phyloP scores from a whole-genome alignment of 2,113 vertebrate genomes.

The Podiceps cristatus region DNA sequence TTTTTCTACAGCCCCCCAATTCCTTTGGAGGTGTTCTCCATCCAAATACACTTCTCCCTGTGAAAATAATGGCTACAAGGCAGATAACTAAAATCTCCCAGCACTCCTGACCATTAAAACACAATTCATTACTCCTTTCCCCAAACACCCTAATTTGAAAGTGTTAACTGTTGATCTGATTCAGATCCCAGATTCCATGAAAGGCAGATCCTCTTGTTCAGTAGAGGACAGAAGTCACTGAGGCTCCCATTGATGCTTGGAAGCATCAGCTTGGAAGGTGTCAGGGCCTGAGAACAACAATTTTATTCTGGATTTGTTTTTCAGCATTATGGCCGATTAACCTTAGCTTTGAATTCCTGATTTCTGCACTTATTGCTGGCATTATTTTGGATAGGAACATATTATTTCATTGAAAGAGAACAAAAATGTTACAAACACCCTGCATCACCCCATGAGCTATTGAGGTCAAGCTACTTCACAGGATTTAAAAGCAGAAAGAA shows the following conservation, averaged over 20 bases:
- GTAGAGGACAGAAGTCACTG: neutral
- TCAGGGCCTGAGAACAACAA: neutral
- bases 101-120: neutral
- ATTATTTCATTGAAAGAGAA: neutral
- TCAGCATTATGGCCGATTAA: neutral
- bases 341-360: neutral
- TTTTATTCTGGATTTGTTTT: neutral
- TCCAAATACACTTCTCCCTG: neutral
- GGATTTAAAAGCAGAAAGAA: neutral
- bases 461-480: neutral
- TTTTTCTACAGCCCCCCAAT: neutral
- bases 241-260: neutral
- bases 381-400: neutral
- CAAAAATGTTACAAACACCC: neutral
- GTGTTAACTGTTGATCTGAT: neutral
- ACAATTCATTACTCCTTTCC: neutral
- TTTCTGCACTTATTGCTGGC: neutral
- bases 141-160: neutral
- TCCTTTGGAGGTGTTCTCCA: neutral
- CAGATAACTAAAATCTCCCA: neutral
- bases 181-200: neutral
- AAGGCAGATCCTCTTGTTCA: neutral
- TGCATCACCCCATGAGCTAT: neutral
- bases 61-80: neutral
- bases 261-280: neutral